Percentiles rank a stretch among this genome's conserved stretches.
These are phyloP conservation scores for Hydropsyche tenuis DNA, from an alignment of 1,140 invertebrate species.

Conservation along the genomic window DNA sequence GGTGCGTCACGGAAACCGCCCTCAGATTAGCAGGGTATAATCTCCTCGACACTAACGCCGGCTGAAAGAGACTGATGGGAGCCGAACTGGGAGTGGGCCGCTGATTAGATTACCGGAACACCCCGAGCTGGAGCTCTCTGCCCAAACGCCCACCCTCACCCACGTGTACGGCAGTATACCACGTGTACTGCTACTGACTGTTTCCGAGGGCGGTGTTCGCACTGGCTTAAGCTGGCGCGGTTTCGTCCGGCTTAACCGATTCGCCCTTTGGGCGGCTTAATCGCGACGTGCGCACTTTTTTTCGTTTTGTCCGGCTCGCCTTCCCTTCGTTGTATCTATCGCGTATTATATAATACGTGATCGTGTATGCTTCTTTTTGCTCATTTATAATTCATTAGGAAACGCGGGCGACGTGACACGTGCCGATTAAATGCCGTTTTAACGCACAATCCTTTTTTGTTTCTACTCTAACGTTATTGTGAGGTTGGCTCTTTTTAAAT, in stretches of 20 bases:
- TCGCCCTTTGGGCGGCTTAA: constrained; percentile 26
- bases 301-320: no score
- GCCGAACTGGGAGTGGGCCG: constrained; percentile 39
- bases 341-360: no score
- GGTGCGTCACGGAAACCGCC: constrained; percentile 37
- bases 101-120: constrained; percentile 49
- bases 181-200: background rate
- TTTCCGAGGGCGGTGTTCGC: constrained; percentile 35
- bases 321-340: no score
- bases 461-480: no score
- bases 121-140: background rate
- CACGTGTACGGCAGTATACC: no score
- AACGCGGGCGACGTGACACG: constrained; percentile 53
- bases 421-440: background rate
- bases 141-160: no score
- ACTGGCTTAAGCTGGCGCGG: constrained; percentile 30
- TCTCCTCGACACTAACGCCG: constrained; percentile 49
- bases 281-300: constrained; percentile 24
- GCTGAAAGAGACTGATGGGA: constrained; percentile 48
- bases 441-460: constrained; percentile 33
- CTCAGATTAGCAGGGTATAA: constrained; percentile 49
- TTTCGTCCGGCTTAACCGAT: constrained; percentile 28
- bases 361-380: no score
- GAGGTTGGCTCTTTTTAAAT: no score
- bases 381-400: no score